Conservation (phyloP, 2,888 invertebrate genomes). For the Sclerodermus sp. region DNA sequence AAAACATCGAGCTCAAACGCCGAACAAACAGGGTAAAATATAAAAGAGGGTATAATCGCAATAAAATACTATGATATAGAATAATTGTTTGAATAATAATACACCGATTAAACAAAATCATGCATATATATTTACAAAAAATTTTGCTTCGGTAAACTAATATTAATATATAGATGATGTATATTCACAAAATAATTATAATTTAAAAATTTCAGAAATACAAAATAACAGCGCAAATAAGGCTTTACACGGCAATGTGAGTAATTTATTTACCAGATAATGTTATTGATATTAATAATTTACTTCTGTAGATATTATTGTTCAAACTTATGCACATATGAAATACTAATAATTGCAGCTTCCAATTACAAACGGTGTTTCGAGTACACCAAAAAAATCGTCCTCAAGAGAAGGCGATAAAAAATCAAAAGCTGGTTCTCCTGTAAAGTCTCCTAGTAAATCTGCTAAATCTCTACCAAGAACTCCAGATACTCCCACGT, state of each 20-base stretch:
- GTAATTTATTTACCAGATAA: too few species aligned
- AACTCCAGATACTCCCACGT: constrained; percentile 71
- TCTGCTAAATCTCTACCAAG: constrained; percentile 64
- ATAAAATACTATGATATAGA: too few species aligned
- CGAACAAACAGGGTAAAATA: not conserved
- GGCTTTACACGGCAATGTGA: not conserved
- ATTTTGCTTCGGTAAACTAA: constrained; percentile 29
- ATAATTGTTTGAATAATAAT: not conserved
- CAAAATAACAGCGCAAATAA: constrained; percentile 69
- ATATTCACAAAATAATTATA: constrained; percentile 17
- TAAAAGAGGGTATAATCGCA: too few species aligned
- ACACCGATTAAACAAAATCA: not conserved
- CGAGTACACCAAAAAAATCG: constrained; percentile 70
- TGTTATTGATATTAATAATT: too few species aligned
- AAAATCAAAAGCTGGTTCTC: constrained; percentile 54
- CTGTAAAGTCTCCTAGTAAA: constrained; percentile 65
- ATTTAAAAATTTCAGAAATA: constrained; percentile 67
- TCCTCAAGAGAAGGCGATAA: constrained; percentile 60
- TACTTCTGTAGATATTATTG: too few species aligned
- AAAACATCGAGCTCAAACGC: not conserved
- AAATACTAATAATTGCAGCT: constrained; percentile 10
- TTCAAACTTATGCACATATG: too few species aligned
- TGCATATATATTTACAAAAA: constrained; percentile 3
- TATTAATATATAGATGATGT: not conserved
- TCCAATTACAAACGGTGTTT: constrained; percentile 66